Evolutionary conservation across 2,113 vertebrate species (phyloP).

Genomic region (Nesogale talazaci): DNA sequence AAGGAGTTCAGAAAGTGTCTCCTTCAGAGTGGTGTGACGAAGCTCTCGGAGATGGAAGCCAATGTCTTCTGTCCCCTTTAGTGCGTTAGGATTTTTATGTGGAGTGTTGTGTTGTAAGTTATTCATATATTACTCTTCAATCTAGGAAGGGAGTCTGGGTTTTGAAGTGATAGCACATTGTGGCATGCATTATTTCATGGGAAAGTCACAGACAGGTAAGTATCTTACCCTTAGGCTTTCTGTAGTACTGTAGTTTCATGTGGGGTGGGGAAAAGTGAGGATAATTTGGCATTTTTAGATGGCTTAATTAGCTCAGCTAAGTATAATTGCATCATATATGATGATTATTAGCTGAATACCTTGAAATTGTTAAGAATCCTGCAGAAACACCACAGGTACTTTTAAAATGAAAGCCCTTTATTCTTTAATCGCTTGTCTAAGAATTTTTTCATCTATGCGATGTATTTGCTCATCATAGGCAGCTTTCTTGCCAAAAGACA

Average conservation of each 20-base stretch:
- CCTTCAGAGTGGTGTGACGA: conserved; percentile 5
- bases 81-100: conserved; percentile 67
- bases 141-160: conserved; percentile 88
- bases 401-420: not conserved
- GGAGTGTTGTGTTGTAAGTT: conserved; percentile 69
- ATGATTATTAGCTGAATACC: not conserved
- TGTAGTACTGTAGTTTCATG: conserved; percentile 28
- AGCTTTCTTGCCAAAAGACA: not conserved
- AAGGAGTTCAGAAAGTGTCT: not conserved
- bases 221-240: conserved; percentile 62
- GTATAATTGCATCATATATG: not conserved
- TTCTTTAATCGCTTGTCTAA: not conserved
- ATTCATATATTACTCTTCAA: conserved; percentile 79
- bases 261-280: conserved; percentile 56
- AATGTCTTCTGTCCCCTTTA: conserved; percentile 16
- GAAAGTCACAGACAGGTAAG: conserved; percentile 92
- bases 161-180: conserved; percentile 92
- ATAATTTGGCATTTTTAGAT: not conserved
- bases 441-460: not conserved
- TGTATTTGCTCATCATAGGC: conserved; percentile 6
- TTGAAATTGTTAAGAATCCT: conserved; percentile 17
- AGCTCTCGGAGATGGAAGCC: conserved; percentile 20
- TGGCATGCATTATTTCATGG: conserved; percentile 92
- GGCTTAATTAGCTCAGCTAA: not conserved
- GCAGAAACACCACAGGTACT: not conserved